phyloP scores from a whole-genome alignment of 2,797 vertebrate species.

The Anabas testudineus region DNA sequence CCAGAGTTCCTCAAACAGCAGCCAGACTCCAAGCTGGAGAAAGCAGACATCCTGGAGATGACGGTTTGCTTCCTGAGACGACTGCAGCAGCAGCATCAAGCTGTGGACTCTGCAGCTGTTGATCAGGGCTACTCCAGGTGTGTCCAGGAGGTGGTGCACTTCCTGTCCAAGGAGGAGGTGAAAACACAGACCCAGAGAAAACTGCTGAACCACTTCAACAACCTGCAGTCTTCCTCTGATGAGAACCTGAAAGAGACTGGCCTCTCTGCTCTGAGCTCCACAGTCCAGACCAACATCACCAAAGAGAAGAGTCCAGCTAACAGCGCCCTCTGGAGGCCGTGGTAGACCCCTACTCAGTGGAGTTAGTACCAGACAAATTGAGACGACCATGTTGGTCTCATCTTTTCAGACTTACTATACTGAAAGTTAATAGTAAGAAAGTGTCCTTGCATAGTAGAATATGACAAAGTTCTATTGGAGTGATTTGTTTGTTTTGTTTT shows the following conservation, averaged over 20 bases:
- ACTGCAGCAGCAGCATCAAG: conserved; percentile 44
- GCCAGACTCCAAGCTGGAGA: conserved; percentile 85
- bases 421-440: not conserved
- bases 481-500: too few species aligned
- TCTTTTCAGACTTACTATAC: conserved; percentile 9
- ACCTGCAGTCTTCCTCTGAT: conserved; percentile 50
- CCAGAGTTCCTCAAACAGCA: conserved; percentile 82
- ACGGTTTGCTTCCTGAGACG: conserved; percentile 77
- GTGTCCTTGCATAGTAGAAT: not conserved
- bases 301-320: conserved; percentile 47
- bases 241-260: conserved; percentile 39
- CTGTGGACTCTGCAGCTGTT: conserved; percentile 42
- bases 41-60: conserved; percentile 87
- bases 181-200: conserved; percentile 49
- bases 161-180: conserved; percentile 58
- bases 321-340: conserved; percentile 67
- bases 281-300: conserved; percentile 38
- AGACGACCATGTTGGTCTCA: conserved; percentile 39
- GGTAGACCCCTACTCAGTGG: conserved; percentile 57
- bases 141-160: conserved; percentile 59
- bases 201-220: conserved; percentile 64
- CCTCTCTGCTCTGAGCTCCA: conserved; percentile 52
- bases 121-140: conserved; percentile 64
- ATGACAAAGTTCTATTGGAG: conserved; percentile 3
- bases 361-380: conserved; percentile 17